phyloP scores from a whole-genome alignment of 1,140 invertebrate genomes.

The Camponotus floridanus region DNA sequence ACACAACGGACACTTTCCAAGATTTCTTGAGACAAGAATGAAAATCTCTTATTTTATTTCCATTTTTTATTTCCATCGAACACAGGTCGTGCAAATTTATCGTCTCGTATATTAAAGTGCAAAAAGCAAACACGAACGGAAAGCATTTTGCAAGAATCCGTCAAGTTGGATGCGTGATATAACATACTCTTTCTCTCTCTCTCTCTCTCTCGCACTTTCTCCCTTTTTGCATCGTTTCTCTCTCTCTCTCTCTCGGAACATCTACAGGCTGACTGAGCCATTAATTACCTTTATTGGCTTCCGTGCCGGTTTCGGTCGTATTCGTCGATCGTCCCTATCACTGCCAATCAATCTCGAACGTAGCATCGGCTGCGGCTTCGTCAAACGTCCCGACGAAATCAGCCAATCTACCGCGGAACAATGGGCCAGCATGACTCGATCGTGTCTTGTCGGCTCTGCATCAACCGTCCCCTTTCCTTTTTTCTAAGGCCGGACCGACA shows the following conservation, averaged over 20 bases:
- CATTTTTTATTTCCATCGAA: not conserved
- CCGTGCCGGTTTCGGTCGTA: constrained; percentile 77
- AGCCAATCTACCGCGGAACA: constrained; percentile 79
- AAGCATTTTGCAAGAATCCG: constrained; percentile 24
- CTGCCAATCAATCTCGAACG: constrained; percentile 81
- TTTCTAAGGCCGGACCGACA: constrained; percentile 57
- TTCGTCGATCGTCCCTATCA: constrained; percentile 82
- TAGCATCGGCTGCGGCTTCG: constrained; percentile 70
- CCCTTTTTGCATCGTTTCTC: constrained; percentile 41
- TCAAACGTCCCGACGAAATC: constrained; percentile 76
- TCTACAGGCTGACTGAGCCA: constrained; percentile 69
- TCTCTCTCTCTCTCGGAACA: constrained; percentile 52
- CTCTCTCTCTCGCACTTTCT: not conserved
- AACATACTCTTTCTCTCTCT: not conserved
- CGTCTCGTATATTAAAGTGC: constrained; percentile 7
- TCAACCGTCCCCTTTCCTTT: constrained; percentile 55
- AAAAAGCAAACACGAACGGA: not conserved
- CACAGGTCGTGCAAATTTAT: not conserved
- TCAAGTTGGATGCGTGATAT: constrained; percentile 34
- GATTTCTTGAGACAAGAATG: not conserved
- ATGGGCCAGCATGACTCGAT: constrained; percentile 80
- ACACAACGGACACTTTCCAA: not conserved
- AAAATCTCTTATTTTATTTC: not conserved
- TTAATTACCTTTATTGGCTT: constrained; percentile 82
- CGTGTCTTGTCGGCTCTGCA: constrained; percentile 75